Percentiles rank a stretch among this genome's conserved stretches.
These are phyloP conservation scores for Formicarius rufipectus DNA, from an alignment of 2,113 vertebrate species.

Conservation along the genomic window DNA sequence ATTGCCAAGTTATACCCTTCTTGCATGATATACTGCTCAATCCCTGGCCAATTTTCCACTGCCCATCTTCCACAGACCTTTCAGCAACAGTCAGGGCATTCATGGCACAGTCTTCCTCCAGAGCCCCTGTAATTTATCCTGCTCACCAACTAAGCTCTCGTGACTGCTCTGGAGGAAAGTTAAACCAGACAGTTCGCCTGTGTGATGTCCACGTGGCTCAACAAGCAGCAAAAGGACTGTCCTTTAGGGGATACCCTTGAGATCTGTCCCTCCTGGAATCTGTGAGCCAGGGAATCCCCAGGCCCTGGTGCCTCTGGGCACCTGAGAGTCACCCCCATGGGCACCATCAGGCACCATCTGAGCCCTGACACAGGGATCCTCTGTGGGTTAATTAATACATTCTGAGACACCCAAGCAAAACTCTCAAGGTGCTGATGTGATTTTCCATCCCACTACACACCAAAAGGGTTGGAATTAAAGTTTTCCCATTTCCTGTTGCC, in stretches of 20 bases:
- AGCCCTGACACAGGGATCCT: background rate
- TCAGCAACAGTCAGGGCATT: background rate
- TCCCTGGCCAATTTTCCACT: conserved; percentile 3
- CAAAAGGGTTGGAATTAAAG: background rate
- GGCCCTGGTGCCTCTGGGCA: background rate
- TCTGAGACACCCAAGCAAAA: background rate
- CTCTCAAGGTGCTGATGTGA: background rate
- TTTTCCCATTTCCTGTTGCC: background rate
- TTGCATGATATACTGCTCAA: background rate
- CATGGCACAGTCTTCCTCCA: background rate
- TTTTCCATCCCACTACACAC: background rate
- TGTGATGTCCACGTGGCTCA: background rate
- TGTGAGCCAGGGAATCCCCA: background rate
- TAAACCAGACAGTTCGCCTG: background rate
- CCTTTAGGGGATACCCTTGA: background rate
- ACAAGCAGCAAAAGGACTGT: background rate
- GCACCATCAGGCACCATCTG: background rate
- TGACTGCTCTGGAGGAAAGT: conserved; percentile 7
- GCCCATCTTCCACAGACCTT: background rate
- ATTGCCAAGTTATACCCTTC: conserved; percentile 8
- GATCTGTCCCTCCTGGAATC: background rate
- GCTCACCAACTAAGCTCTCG: background rate
- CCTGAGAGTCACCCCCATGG: background rate
- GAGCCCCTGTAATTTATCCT: background rate
- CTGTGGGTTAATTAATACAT: background rate